Evolutionary conservation across 64 coral and sea anemone genomes (phyloP), one percentile per base, ranked within the genome.

Genomic region (Exaiptasia diaphana): DNA sequence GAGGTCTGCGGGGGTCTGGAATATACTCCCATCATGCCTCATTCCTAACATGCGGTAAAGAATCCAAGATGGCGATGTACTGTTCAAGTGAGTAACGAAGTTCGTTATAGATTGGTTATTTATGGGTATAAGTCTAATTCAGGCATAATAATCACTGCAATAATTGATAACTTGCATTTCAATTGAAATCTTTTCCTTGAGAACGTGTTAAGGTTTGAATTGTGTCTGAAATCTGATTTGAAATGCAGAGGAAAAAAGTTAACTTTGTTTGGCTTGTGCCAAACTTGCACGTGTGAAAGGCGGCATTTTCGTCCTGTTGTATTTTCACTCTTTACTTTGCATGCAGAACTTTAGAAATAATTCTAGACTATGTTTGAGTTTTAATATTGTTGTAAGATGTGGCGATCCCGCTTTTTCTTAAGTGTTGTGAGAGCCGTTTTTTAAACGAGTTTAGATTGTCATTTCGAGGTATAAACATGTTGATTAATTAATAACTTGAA

Each of bases 1-100:
- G n/a, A n/a, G n/a, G n/a, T n/a, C n/a, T n/a, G n/a, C 31, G 30
- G 38, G 30, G 12, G 13, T 35, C 61, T 65, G 30, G 30, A 5
- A 18, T 36, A 9, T 13, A 65, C 61, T 54, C 83, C 83, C 83
- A 77, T 73, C 40, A 77, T 86, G 59, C 83, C 36, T 6, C 73
- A 27, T 43, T 77, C 14, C 13, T 61, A 55, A 77, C 83, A 86
- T 74, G 75, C 75, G 83, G 60, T 49, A 48, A 72, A 56, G 43
- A 72, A 80, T 88, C 49, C 85, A 88, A 88, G 64, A 88, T 88
- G 85, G 77, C 85, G 85, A 65, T 88, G 50, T 55, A 80, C 5
- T 88, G 85, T 60, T 88, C 85, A 88, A 88, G 85, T 88, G 71
- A 88, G 85, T 87, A 12, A 44, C 12, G 24, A 36, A n/a, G n/a